phyloP scores from a whole-genome alignment of 2,113 vertebrate genomes.

The Arizona elegans region DNA sequence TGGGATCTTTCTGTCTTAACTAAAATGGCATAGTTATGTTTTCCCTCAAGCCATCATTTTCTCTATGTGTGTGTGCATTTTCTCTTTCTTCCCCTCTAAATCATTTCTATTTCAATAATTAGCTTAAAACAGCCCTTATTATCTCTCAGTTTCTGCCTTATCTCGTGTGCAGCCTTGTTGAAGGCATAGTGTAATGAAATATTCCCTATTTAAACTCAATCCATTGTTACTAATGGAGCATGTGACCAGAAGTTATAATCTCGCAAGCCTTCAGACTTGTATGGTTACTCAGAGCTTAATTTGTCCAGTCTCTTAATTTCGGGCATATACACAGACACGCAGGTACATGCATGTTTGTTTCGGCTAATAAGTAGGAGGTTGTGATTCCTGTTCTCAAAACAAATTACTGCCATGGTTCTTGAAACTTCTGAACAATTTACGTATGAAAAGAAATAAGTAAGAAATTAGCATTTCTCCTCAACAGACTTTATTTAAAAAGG shows the following conservation, averaged over 20 bases:
- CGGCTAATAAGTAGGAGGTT: background rate
- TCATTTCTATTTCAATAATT: background rate
- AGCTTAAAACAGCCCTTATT: background rate
- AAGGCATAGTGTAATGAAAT: background rate
- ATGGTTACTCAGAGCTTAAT: background rate
- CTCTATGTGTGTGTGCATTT: background rate
- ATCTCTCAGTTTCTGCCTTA: background rate
- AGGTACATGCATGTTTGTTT: background rate
- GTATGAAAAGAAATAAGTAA: background rate
- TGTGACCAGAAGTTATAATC: background rate
- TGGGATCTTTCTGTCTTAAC: background rate
- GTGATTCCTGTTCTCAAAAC: background rate
- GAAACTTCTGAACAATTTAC: background rate
- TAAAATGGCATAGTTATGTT: background rate
- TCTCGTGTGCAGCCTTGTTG: background rate
- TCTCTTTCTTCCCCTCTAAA: background rate
- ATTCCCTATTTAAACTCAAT: background rate
- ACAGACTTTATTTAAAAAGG: background rate
- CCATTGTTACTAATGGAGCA: background rate
- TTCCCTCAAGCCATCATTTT: background rate
- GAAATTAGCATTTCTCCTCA: background rate
- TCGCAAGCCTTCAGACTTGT: background rate
- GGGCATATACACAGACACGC: too few relatives aligned
- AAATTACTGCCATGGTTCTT: background rate
- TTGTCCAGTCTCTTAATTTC: background rate